Conservation (phyloP, 2,888 invertebrate genomes). For the Conistra vaccinii region DNA sequence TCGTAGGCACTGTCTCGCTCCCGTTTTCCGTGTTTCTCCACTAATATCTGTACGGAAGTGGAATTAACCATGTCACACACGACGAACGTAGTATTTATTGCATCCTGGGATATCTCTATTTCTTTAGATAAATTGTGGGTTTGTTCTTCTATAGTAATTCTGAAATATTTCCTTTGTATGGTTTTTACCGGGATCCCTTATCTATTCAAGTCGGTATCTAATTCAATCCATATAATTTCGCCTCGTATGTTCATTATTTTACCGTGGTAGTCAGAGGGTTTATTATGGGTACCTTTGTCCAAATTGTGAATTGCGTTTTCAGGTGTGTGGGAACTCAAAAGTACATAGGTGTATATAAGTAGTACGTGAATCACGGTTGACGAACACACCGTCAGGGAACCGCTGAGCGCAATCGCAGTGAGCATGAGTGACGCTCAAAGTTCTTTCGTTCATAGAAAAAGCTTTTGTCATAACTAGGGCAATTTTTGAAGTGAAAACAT, state of each 20-base stretch:
- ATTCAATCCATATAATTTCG: background rate
- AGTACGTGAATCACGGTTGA: background rate
- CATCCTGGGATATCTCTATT: constrained; percentile 12
- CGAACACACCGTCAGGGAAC: too few species aligned
- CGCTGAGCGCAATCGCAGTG: background rate
- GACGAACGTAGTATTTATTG: constrained; percentile 22
- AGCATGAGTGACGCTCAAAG: background rate
- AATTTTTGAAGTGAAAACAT: too few species aligned
- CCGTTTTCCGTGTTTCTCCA: constrained; percentile 40
- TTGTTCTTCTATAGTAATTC: background rate
- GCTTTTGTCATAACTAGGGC: background rate
- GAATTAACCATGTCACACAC: constrained; percentile 48
- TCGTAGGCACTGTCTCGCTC: constrained; percentile 40
- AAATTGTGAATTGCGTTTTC: background rate
- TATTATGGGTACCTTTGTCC: too few species aligned
- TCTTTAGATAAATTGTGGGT: background rate
- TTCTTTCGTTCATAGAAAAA: background rate
- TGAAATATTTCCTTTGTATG: background rate
- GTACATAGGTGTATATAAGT: background rate
- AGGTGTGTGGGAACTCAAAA: background rate
- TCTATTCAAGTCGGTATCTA: background rate
- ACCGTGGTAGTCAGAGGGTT: too few species aligned
- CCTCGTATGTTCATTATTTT: background rate
- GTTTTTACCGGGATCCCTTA: background rate
- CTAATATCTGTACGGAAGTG: constrained; percentile 48